Conservation (phyloP, 2,113 vertebrate species). For the Parotia lawesii region DNA sequence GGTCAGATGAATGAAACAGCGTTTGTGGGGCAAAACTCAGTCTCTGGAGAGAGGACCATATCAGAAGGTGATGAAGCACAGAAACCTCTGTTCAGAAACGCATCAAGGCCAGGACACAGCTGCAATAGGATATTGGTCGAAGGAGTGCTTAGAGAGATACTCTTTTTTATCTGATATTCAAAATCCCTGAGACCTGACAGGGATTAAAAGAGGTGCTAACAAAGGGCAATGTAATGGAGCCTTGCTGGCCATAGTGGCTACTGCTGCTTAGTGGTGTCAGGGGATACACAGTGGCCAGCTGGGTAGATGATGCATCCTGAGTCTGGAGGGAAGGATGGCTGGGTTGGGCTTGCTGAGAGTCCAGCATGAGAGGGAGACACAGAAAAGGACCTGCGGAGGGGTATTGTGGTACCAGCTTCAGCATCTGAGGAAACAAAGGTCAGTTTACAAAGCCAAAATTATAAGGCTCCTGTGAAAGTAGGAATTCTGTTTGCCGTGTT, state of each 20-base stretch:
- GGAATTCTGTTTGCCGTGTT: not conserved
- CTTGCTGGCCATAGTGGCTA: not conserved
- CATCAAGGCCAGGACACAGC: not conserved
- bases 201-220: not conserved
- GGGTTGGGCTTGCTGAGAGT: not conserved
- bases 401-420: not conserved
- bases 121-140: not conserved
- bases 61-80: not conserved
- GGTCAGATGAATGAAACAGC: not conserved
- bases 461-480: not conserved
- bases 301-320: not conserved
- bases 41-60: not conserved
- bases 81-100: not conserved
- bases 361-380: not conserved
- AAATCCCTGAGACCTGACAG: not conserved
- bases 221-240: not conserved
- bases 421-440: not conserved
- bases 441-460: not conserved
- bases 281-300: not conserved
- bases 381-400: not conserved
- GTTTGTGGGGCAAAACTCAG: not conserved
- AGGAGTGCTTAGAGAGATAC: not conserved
- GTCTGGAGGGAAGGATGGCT: not conserved
- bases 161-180: not conserved
- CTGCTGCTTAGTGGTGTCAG: not conserved